Conservation (phyloP, 2,888 invertebrate genomes). For the Philonicus albiceps region DNA sequence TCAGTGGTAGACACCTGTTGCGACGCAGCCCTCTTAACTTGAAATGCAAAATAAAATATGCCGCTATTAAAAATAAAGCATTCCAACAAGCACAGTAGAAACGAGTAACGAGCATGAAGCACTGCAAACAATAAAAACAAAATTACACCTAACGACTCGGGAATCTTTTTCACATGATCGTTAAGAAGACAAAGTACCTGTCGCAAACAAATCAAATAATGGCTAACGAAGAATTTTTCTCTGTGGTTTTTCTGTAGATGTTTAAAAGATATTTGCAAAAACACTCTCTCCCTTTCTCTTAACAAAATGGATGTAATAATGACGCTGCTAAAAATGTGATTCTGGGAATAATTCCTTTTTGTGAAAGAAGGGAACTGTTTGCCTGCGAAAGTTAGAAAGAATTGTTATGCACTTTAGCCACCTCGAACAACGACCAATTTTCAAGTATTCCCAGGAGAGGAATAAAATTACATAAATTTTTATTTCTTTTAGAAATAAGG, state of each 20-base stretch:
- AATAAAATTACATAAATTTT: constrained; percentile 21
- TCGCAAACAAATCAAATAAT: neutral
- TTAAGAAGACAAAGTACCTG: neutral
- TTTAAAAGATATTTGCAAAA: too few species aligned
- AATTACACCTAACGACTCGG: neutral
- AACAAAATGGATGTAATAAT: too few species aligned
- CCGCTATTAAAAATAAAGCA: too few species aligned
- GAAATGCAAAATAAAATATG: too few species aligned
- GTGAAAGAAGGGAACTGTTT: neutral
- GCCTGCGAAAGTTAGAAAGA: neutral
- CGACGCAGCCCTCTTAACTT: too few species aligned
- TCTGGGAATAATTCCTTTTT: neutral
- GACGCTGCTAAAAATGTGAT: neutral
- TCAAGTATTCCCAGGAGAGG: neutral
- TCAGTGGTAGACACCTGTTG: too few species aligned
- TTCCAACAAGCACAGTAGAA: neutral
- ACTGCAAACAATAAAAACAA: neutral
- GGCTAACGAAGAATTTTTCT: neutral
- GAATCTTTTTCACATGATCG: neutral
- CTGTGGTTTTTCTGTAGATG: neutral
- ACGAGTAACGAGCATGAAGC: neutral
- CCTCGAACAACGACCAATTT: neutral
- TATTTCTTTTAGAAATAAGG: neutral
- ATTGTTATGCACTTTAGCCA: neutral
- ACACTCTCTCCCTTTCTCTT: too few species aligned